These are phyloP conservation scores for Arenaria interpres DNA, from an alignment of 2,113 vertebrate species.

Conservation along the genomic window DNA sequence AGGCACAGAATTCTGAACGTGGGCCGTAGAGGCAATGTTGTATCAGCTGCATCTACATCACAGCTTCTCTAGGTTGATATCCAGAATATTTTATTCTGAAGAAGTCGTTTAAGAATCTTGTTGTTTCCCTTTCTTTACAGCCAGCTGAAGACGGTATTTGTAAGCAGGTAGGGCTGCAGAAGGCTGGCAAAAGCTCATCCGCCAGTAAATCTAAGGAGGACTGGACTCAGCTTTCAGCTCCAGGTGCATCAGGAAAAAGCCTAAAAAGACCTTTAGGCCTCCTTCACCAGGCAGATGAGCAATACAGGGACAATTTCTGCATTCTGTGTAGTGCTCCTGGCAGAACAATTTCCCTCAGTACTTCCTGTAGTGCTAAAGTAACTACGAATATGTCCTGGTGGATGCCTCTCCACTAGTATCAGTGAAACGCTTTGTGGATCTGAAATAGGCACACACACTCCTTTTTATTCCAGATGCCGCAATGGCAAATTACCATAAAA, in stretches of 20 bases:
- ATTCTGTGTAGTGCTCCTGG: not conserved
- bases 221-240: not conserved
- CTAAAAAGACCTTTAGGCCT: not conserved
- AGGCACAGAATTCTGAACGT: not conserved
- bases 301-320: not conserved
- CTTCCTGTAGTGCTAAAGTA: not conserved
- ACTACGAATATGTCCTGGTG: not conserved
- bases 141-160: not conserved
- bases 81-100: not conserved
- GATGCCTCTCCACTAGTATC: not conserved
- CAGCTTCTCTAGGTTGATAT: not conserved
- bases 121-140: not conserved
- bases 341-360: not conserved
- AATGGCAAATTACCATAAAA: not conserved
- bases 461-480: not conserved
- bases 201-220: not conserved
- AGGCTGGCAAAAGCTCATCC: not conserved
- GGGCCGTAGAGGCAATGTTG: not conserved
- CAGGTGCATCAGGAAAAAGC: not conserved
- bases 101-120: not conserved
- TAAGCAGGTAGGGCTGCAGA: not conserved
- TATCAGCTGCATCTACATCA: not conserved
- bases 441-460: accelerated
- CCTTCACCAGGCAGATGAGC: accelerated
- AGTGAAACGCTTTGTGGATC: not conserved